Conservation (phyloP, 2,888 invertebrate species). For the Aphelenchoides bicaudatus region DNA sequence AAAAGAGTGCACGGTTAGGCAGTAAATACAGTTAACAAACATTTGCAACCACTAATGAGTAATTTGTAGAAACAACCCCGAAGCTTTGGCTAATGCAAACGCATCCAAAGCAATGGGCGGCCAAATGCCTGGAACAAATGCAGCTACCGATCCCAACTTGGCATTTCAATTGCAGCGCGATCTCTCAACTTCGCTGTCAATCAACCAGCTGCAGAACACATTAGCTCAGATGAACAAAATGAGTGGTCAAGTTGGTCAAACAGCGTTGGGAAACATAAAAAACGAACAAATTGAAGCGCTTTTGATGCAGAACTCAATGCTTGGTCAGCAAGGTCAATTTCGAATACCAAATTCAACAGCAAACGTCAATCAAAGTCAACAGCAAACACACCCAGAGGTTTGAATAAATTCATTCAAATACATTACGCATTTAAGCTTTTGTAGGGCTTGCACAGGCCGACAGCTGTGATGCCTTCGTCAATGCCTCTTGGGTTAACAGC, state of each 20-base stretch:
- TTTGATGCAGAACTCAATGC: conserved; percentile 23
- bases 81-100: neutral
- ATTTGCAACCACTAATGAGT: too few species aligned
- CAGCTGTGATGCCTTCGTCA: conserved; percentile 4
- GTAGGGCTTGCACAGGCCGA: conserved; percentile 7
- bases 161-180: conserved; percentile 16
- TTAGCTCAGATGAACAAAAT: conserved; percentile 16
- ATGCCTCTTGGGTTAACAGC: conserved; percentile 2
- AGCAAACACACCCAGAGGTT: conserved; percentile 17
- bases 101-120: neutral
- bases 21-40: too few species aligned
- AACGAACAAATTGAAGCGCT: conserved; percentile 22
- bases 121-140: conserved; percentile 14
- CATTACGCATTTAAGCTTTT: neutral
- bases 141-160: conserved; percentile 11
- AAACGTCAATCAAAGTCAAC: neutral
- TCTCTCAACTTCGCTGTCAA: conserved; percentile 17
- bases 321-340: conserved; percentile 5
- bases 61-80: too few species aligned
- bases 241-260: conserved; percentile 2
- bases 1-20: too few species aligned
- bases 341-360: neutral
- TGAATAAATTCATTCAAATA: neutral
- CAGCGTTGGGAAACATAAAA: conserved; percentile 6
- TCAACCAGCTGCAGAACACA: conserved; percentile 18